Conservation (phyloP, 2,113 vertebrate species). For the Rhea americana region DNA sequence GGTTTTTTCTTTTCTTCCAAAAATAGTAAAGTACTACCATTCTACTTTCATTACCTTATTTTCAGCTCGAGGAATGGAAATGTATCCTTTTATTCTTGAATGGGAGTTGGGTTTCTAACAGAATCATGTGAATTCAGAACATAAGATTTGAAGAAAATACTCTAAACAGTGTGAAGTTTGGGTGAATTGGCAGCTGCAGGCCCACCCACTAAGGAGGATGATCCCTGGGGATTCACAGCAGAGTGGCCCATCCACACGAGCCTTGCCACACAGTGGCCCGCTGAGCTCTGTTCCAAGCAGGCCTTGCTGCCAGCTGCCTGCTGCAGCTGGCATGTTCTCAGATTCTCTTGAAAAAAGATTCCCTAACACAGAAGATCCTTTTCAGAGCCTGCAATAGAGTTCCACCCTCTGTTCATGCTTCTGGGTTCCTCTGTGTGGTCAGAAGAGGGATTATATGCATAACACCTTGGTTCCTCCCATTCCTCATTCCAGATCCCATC, state of each 20-base stretch:
- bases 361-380: not conserved
- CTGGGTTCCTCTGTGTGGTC: not conserved
- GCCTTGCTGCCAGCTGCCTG: not conserved
- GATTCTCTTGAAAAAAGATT: not conserved
- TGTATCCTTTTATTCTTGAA: not conserved
- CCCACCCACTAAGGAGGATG: not conserved
- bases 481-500: not conserved
- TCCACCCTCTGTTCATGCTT: not conserved
- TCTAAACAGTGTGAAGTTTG: not conserved
- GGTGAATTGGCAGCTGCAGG: not conserved
- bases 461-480: not conserved
- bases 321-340: not conserved
- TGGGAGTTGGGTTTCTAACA: not conserved
- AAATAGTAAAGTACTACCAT: not conserved
- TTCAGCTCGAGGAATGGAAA: not conserved
- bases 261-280: not conserved
- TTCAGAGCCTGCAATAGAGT: not conserved
- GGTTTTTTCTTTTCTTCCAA: not conserved
- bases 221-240: not conserved
- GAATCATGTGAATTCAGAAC: not conserved
- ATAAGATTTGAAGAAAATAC: not conserved
- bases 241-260: not conserved
- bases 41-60: not conserved
- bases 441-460: not conserved
- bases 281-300: not conserved